Evolutionary conservation across 2,797 vertebrate species (phyloP).

Genomic region (Dicrostonyx torquatus): DNA sequence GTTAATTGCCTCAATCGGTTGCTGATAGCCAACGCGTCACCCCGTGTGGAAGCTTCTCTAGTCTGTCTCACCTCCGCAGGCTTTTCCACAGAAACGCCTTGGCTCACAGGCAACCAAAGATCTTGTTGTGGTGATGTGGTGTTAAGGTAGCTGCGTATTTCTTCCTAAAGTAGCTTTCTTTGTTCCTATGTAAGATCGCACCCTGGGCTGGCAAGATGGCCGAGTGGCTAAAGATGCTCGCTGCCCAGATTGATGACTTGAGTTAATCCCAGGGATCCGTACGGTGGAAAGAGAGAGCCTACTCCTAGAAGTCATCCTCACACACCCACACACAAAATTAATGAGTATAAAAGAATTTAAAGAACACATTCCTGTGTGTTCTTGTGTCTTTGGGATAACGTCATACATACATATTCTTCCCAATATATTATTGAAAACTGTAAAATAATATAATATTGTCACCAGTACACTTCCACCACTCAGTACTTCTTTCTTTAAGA

Average conservation of each 20-base stretch:
- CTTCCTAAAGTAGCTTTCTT: not conserved
- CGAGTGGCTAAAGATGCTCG: not conserved
- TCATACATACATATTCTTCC: not conserved
- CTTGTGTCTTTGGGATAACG: not conserved
- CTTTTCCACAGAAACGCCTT: not conserved
- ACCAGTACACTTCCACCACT: not conserved
- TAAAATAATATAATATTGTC: not conserved
- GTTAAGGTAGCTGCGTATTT: not conserved
- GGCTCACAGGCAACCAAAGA: accelerated
- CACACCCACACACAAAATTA: not conserved
- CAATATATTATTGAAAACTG: not conserved
- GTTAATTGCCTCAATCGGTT: not conserved
- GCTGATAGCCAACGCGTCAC: not conserved
- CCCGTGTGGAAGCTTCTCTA: accelerated
- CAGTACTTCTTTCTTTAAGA: not conserved
- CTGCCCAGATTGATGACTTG: not conserved
- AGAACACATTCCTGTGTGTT: not conserved
- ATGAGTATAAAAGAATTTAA: not conserved
- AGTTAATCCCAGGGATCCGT: not conserved
- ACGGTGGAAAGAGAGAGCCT: not conserved
- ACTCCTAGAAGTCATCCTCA: not conserved
- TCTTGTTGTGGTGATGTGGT: not conserved
- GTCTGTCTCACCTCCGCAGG: accelerated
- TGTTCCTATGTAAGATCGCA: not conserved
- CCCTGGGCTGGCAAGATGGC: not conserved